These are phyloP conservation scores for Lutraria rhynchaena DNA, from an alignment of 1,140 invertebrate genomes.

Conservation along the genomic window DNA sequence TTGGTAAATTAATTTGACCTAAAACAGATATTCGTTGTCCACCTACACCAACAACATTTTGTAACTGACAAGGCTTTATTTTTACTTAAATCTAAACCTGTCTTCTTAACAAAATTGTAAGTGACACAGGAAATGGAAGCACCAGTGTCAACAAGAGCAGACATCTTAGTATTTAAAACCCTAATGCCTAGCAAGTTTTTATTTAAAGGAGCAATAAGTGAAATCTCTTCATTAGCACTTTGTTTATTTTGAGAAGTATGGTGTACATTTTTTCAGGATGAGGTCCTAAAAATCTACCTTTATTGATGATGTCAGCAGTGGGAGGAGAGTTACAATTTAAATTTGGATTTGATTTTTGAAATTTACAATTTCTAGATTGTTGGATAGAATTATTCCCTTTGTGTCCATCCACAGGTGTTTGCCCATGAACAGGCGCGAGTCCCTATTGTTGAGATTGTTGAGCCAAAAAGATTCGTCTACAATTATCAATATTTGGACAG, in stretches of 20 bases:
- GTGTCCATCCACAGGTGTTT: constrained; percentile 38
- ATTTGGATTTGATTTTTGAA: neutral
- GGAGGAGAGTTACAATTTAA: no score
- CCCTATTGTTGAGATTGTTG: constrained; percentile 38
- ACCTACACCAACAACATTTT: no score
- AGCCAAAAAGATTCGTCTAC: neutral
- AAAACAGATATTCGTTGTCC: no score
- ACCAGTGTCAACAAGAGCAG: no score
- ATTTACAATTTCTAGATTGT: neutral
- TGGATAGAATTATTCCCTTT: constrained; percentile 3
- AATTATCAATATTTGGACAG: neutral
- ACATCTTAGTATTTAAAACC: no score
- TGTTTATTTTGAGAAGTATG: neutral
- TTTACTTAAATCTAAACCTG: neutral
- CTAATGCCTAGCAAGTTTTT: constrained; percentile 46
- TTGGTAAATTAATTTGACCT: no score
- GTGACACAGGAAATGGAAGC: constrained; percentile 27
- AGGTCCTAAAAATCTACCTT: neutral
- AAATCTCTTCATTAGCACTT: neutral
- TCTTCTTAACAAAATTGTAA: constrained; percentile 33
- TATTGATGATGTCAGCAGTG: neutral
- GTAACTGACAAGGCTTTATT: constrained; percentile 8
- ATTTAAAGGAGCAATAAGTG: neutral
- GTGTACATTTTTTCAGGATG: neutral
- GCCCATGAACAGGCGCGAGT: constrained; percentile 52